Evolutionary conservation across 2,888 invertebrate species (phyloP).

Genomic region (Drosophila neonasuta): DNA sequence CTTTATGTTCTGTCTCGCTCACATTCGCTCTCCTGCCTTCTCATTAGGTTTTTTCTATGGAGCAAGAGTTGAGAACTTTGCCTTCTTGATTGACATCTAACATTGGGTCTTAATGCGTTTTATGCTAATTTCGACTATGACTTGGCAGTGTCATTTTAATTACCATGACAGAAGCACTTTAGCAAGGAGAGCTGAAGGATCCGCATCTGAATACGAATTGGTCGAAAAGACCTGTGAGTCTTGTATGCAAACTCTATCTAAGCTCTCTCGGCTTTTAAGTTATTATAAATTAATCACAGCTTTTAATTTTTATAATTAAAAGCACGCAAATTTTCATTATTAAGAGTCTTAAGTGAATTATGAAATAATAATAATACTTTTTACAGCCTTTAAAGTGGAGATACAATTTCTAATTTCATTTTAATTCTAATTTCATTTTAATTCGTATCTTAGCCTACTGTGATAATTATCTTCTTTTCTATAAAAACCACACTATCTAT

Average conservation of each 20-base stretch:
- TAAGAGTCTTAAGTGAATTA: no score
- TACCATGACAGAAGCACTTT: conserved; percentile 65
- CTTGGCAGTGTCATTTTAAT: conserved; percentile 64
- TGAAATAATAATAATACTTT: no score
- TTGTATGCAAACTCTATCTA: not conserved
- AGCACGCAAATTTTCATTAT: no score
- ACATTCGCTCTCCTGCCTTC: conserved; percentile 3
- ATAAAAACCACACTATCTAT: no score
- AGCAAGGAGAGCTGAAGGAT: conserved; percentile 12
- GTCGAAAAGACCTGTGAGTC: not conserved
- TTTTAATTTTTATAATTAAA: no score
- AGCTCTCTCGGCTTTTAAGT: not conserved
- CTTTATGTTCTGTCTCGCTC: not conserved
- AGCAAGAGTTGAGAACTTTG: conserved; percentile 67
- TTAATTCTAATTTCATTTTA: no score
- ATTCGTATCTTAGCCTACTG: no score
- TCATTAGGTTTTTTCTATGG: conserved; percentile 20
- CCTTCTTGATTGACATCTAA: conserved; percentile 77
- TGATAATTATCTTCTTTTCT: no score
- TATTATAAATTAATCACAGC: no score
- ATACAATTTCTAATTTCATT: no score
- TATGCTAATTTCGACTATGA: conserved; percentile 73
- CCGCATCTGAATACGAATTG: not conserved
- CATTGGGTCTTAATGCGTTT: conserved; percentile 77
- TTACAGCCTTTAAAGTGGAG: no score